Evolutionary conservation across 2,888 invertebrate species (phyloP).

Genomic region (Campoplex capitator): DNA sequence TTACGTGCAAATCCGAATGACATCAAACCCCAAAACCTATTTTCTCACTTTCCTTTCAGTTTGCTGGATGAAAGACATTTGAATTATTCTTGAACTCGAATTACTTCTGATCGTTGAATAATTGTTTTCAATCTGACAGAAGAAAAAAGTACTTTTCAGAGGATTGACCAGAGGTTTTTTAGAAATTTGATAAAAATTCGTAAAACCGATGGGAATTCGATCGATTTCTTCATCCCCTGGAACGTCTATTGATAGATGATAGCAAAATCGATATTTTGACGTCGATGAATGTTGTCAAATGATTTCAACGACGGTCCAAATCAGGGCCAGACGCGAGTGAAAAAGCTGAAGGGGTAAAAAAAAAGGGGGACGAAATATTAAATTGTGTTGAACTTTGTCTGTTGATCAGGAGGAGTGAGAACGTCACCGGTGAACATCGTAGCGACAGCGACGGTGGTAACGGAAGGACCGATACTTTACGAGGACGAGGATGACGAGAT

Average conservation of each 20-base stretch:
- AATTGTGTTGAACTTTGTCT: not conserved
- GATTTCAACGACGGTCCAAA: too few relatives aligned
- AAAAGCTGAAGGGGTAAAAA: not conserved
- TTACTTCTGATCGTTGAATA: not conserved
- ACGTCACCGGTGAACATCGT: slow-evolving; percentile 82
- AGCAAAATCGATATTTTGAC: too few relatives aligned
- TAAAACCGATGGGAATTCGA: too few relatives aligned
- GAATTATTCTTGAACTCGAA: not conserved
- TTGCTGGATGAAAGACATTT: not conserved
- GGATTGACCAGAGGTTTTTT: not conserved
- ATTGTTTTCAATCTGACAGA: not conserved
- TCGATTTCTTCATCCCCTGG: too few relatives aligned
- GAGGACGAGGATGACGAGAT: slow-evolving; percentile 86
- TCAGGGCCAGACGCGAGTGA: not conserved
- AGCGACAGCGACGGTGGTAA: slow-evolving; percentile 84
- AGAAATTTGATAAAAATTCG: not conserved
- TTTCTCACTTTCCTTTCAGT: not conserved
- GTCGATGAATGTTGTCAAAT: too few relatives aligned
- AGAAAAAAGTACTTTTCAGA: not conserved
- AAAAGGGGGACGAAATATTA: not conserved
- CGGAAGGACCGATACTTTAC: slow-evolving; percentile 84
- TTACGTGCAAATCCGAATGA: not conserved
- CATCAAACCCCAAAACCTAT: slow-evolving; percentile 8
- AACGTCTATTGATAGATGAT: too few relatives aligned
- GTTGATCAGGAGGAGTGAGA: slow-evolving; percentile 77